phyloP scores from a whole-genome alignment of 2,797 vertebrate species.

The Phrynocephalus vlangalii region DNA sequence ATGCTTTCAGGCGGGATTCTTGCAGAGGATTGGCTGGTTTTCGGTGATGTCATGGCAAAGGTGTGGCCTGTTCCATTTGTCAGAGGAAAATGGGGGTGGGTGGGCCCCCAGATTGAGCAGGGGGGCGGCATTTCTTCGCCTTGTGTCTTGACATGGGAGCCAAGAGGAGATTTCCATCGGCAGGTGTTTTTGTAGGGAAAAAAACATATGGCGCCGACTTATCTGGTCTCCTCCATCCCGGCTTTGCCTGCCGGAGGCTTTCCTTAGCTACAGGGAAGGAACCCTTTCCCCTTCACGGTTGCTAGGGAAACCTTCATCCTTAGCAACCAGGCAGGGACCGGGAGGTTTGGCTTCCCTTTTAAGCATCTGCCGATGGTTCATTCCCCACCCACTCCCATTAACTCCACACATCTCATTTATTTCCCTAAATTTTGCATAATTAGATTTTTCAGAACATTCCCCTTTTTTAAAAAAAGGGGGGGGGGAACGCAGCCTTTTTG shows the following conservation, averaged over 20 bases:
- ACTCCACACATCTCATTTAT: background rate
- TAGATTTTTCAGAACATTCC: too few species aligned
- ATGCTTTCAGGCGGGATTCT: too few species aligned
- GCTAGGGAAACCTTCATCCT: slow-evolving; percentile 10
- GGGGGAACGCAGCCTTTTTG: too few species aligned
- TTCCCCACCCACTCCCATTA: background rate
- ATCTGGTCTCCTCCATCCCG: background rate
- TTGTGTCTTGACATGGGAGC: background rate
- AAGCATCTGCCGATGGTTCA: background rate
- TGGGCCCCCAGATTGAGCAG: background rate
- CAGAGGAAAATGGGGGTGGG: background rate
- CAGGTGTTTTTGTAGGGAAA: background rate
- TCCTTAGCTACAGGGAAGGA: slow-evolving; percentile 43
- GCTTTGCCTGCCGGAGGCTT: slow-evolving; percentile 58
- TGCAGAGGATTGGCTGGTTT: background rate
- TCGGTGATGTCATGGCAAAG: background rate
- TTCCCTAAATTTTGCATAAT: too few species aligned
- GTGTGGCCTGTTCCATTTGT: background rate
- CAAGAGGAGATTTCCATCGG: background rate
- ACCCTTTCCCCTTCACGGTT: slow-evolving; percentile 30
- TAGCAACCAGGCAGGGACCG: background rate
- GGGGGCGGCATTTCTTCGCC: too few species aligned
- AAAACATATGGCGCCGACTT: background rate
- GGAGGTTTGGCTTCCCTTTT: background rate
- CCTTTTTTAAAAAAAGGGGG: too few species aligned